Evolutionary conservation across 2,888 invertebrate species (phyloP).

Genomic region (Lordiphosa fenestrarum): DNA sequence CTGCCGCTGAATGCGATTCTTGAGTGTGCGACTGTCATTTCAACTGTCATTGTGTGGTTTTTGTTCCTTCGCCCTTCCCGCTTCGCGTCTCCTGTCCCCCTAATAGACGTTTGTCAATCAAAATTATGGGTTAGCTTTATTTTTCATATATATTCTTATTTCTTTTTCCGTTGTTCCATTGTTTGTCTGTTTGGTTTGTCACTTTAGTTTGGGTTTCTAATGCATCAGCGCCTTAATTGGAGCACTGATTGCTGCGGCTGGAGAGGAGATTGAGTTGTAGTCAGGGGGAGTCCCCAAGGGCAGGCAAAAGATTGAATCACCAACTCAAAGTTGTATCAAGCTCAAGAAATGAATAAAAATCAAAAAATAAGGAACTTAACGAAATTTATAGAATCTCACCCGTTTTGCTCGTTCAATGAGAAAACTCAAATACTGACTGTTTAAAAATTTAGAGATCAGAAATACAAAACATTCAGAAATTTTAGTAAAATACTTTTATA

Average conservation of each 20-base stretch:
- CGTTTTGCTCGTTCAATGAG: too few relatives aligned
- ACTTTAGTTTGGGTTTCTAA: constrained; percentile 27
- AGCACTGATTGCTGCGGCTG: background rate
- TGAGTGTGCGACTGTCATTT: constrained; percentile 42
- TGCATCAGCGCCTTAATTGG: constrained; percentile 45
- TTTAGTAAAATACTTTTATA: too few relatives aligned
- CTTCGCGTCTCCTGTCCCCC: constrained; percentile 27
- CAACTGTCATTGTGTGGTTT: constrained; percentile 41
- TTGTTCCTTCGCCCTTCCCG: constrained; percentile 11
- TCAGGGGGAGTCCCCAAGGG: too few relatives aligned
- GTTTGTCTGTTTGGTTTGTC: constrained; percentile 53
- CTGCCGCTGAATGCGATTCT: constrained; percentile 20
- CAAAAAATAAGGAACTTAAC: too few relatives aligned
- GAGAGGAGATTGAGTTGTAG: too few relatives aligned
- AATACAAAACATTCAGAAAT: too few relatives aligned
- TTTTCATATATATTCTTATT: constrained; percentile 3
- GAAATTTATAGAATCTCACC: too few relatives aligned
- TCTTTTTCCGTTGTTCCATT: constrained; percentile 26
- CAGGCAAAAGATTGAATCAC: too few relatives aligned
- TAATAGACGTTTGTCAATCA: constrained; percentile 75
- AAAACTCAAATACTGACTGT: too few relatives aligned
- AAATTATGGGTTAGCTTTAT: constrained; percentile 46
- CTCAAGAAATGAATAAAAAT: too few relatives aligned
- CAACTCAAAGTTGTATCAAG: too few relatives aligned
- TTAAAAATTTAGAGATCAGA: too few relatives aligned